Percentiles rank a stretch among this genome's conserved stretches.
These are phyloP conservation scores for Hoplias malabaricus DNA, from an alignment of 2,113 vertebrate species.

Conservation along the genomic window DNA sequence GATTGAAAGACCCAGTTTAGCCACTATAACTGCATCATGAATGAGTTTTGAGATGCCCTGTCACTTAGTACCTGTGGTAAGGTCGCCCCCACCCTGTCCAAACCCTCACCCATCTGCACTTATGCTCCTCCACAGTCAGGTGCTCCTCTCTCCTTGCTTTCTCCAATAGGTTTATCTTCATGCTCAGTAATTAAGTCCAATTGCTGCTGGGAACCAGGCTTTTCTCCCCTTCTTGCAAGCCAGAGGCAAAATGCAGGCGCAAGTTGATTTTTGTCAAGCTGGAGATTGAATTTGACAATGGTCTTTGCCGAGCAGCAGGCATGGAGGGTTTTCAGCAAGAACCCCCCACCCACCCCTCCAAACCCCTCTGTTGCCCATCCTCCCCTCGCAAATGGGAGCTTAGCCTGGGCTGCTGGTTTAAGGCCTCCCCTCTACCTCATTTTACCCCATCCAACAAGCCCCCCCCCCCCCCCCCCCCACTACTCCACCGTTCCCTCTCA, in stretches of 20 bases:
- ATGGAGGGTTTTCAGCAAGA: constrained; percentile 44
- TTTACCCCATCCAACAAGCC: constrained; percentile 36
- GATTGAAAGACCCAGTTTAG: neutral
- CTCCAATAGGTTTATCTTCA: constrained; percentile 43
- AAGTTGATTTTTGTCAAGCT: constrained; percentile 60
- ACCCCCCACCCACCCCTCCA: constrained; percentile 10
- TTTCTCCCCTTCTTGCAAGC: constrained; percentile 12
- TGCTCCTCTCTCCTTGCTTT: neutral
- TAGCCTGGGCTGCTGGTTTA: constrained; percentile 34
- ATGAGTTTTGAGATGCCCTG: neutral
- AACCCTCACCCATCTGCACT: neutral
- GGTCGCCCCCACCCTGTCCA: neutral
- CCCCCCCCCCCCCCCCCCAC: neutral
- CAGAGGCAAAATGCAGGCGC: constrained; percentile 53
- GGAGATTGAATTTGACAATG: constrained; percentile 69
- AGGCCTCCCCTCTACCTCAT: constrained; percentile 38
- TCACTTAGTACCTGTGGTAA: neutral
- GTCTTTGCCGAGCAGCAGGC: constrained; percentile 56
- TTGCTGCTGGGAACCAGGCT: constrained; percentile 29
- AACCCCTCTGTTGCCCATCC: constrained; percentile 18
- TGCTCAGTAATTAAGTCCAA: constrained; percentile 44
- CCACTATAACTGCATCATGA: constrained; percentile 39
- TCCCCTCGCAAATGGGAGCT: constrained; percentile 27
- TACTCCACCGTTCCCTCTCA: neutral
- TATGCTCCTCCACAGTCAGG: neutral